These are phyloP conservation scores for Zosterops lateralis DNA, from an alignment of 2,113 vertebrate species.

Conservation along the genomic window DNA sequence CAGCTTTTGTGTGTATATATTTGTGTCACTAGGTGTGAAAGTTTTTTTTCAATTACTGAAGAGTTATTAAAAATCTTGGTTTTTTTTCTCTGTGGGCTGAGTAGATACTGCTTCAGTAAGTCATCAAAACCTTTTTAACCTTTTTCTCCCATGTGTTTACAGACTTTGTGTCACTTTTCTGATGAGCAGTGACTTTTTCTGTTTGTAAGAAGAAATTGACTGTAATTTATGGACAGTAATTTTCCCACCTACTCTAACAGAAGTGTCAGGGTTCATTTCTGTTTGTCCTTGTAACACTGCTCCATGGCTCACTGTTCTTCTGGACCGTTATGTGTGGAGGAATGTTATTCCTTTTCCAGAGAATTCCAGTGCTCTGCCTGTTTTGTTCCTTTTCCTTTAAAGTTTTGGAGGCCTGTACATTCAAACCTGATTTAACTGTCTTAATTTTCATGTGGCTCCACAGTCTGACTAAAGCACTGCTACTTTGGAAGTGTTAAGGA, in stretches of 20 bases:
- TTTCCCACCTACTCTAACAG: neutral
- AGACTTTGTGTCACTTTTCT: neutral
- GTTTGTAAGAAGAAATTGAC: neutral
- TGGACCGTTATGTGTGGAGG: neutral
- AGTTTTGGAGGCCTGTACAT: accelerated
- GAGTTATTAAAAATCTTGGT: neutral
- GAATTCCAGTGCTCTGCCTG: neutral
- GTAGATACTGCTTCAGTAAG: neutral
- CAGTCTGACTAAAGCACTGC: neutral
- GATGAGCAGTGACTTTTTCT: neutral
- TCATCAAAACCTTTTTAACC: neutral
- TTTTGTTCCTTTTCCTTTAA: neutral
- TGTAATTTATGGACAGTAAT: neutral
- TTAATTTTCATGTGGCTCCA: neutral
- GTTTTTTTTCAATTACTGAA: neutral
- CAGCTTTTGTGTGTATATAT: neutral
- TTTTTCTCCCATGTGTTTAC: neutral
- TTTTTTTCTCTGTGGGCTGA: neutral
- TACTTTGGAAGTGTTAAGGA: neutral
- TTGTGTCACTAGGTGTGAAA: neutral
- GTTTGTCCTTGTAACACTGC: neutral
- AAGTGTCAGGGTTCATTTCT: neutral
- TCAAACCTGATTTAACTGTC: neutral
- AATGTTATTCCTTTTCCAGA: neutral
- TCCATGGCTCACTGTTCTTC: neutral